Percentiles rank a stretch among this genome's conserved stretches.
Conservation (phyloP, 2,888 invertebrate genomes). For the Platynereis dumerilii region DNA sequence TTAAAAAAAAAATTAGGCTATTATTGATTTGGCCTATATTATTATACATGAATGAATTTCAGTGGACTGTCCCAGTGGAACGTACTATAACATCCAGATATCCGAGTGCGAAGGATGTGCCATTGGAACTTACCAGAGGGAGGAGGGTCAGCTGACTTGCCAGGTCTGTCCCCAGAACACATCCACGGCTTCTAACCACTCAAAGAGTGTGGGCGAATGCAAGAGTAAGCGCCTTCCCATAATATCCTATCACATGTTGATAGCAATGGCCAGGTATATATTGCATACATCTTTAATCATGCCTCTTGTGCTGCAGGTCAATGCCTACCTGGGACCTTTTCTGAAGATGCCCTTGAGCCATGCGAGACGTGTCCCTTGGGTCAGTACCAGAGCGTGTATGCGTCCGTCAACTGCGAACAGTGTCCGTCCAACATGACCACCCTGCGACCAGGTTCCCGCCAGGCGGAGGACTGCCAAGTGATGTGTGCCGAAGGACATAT, state of each 20-base stretch:
- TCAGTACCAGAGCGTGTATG: slow-evolving; percentile 61
- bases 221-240: slow-evolving; percentile 52
- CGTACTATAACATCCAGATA: slow-evolving; percentile 68
- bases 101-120: slow-evolving; percentile 70
- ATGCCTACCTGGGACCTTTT: slow-evolving; percentile 64
- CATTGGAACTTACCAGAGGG: slow-evolving; percentile 70
- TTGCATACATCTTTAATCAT: too few relatives aligned
- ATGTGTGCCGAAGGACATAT: slow-evolving; percentile 69
- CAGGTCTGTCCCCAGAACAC: slow-evolving; percentile 68
- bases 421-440: slow-evolving; percentile 63
- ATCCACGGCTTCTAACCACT: slow-evolving; percentile 67
- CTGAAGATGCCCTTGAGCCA: slow-evolving; percentile 62
- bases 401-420: slow-evolving; percentile 53
- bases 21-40: too few relatives aligned
- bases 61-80: slow-evolving; percentile 74
- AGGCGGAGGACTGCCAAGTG: slow-evolving; percentile 67
- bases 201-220: slow-evolving; percentile 62
- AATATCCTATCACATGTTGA: too few relatives aligned
- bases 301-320: slow-evolving; percentile 52
- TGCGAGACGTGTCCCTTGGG: slow-evolving; percentile 64
- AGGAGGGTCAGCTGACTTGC: slow-evolving; percentile 68
- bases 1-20: background rate
- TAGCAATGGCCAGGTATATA: too few relatives aligned
- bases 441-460: slow-evolving; percentile 57
- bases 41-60: too few relatives aligned